Base-by-base conservation (phyloP, 2,113 vertebrate species). In the Sorex araneus region DNA sequence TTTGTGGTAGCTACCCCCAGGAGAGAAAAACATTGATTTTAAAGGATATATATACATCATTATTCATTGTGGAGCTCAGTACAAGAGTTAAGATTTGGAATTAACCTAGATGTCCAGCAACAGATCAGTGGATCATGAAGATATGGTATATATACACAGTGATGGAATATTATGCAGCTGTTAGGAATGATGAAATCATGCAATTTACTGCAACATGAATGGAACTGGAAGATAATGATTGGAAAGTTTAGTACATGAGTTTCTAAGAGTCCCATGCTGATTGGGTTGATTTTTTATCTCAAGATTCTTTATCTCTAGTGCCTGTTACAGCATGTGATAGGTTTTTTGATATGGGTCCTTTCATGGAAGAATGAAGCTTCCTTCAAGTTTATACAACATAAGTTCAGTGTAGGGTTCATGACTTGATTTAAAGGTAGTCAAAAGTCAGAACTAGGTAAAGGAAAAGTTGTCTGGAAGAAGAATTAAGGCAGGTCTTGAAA, bases 321-420 rank as follows among this genome's bases (percentile, higher is more conserved):
- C 6, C 69, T 34, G 16, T 34, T 34, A 70, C 2, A 32, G 43
- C 30, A 43, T 23, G 5, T n/a, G 43, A 28, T n/a, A n/a, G 19
- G 25, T 84, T 87, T 87, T 63, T 94, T 81, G 21, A 84, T 66
- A 78, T 57, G 71, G 27, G 23, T 7, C 45, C 18, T 86, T 69
- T 43, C 70, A 57, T 63, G 84, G 28, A 73, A 54, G 60, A 93
- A 15, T 30, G 2, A 94, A 90, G 34, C 74, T 87, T 74, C n/a
- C 32, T 43, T 93, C 69, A 54, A 32, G 57, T 28, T 15, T 87
- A 23, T 63, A 84, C 0, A 40, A 27, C 21, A 70, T 54, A 86
- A 27, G 30, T 21, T 69, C 15, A 81, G 57, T 32, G 10, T 18
- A 63, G 32, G 40, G 45, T 75, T 32, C 10, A 27, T 18, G 64